These are phyloP conservation scores for Epizoanthus ramosus DNA, from an alignment of 92 coral and sea anemone species.

Conservation along the genomic window DNA sequence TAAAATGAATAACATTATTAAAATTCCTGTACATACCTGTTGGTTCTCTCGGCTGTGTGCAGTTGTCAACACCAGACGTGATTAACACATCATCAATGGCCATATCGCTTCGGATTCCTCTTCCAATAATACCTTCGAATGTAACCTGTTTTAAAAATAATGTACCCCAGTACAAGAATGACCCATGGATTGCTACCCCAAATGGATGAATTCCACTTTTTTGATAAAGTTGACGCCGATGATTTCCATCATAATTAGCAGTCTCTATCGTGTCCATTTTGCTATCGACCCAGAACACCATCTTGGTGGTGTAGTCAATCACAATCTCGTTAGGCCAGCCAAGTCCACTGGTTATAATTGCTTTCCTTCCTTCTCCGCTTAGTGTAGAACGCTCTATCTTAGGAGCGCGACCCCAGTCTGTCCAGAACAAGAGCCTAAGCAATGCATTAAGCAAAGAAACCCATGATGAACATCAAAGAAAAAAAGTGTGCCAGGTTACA, in stretches of 20 bases:
- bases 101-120: no score
- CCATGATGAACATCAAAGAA: no score
- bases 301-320: slow-evolving; percentile 44
- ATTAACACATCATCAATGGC: no score
- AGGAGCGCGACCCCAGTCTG: slow-evolving; percentile 61
- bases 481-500: no score
- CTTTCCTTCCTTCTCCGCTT: slow-evolving; percentile 37
- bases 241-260: slow-evolving; percentile 48
- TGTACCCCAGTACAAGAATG: slow-evolving; percentile 51
- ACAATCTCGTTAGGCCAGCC: slow-evolving; percentile 58
- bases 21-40: no score
- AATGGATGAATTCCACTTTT: slow-evolving; percentile 46
- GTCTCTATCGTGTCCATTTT: slow-evolving; percentile 46
- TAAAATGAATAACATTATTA: no score
- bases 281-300: slow-evolving; percentile 61
- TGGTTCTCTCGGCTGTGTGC: no score
- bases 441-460: background rate
- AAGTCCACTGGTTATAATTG: slow-evolving; percentile 38
- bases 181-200: slow-evolving; percentile 48
- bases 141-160: no score
- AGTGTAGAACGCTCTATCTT: slow-evolving; percentile 45
- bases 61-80: no score
- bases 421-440: slow-evolving; percentile 55
- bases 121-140: no score
- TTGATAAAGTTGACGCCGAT: slow-evolving; percentile 18